Conservation (phyloP, 2,797 vertebrate genomes). For the Oryzias dopingdopingensis region DNA sequence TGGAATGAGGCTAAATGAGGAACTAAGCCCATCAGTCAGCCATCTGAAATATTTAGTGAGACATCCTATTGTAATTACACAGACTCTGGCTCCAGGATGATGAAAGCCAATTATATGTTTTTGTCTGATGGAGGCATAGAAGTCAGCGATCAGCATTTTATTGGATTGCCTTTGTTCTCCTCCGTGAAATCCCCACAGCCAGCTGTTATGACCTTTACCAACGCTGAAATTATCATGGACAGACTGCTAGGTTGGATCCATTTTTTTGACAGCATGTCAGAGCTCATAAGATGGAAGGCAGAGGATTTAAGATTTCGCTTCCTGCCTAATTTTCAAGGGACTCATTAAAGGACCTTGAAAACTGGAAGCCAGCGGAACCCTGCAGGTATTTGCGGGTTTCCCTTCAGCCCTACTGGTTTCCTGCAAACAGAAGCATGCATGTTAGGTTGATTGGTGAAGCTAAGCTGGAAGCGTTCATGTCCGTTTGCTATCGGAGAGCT, state of each 20-base stretch:
- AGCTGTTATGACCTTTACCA: slow-evolving; percentile 21
- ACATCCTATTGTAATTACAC: slow-evolving; percentile 16
- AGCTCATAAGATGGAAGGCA: slow-evolving; percentile 35
- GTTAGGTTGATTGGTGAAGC: too few relatives aligned
- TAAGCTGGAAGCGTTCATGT: too few relatives aligned
- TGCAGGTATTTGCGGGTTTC: too few relatives aligned
- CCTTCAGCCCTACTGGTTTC: too few relatives aligned
- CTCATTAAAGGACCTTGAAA: slow-evolving; percentile 46
- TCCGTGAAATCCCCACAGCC: slow-evolving; percentile 34
- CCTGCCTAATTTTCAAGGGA: slow-evolving; percentile 45
- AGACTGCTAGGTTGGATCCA: slow-evolving; percentile 16
- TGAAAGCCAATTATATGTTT: slow-evolving; percentile 12
- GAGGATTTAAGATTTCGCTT: slow-evolving; percentile 37
- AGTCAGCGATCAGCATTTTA: slow-evolving; percentile 29
- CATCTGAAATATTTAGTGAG: slow-evolving; percentile 8
- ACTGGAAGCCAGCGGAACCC: too few relatives aligned
- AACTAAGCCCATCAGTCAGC: slow-evolving; percentile 15
- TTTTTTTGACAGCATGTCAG: slow-evolving; percentile 33
- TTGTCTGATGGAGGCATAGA: slow-evolving; percentile 16
- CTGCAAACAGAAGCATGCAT: too few relatives aligned
- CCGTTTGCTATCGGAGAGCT: too few relatives aligned
- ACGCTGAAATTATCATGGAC: slow-evolving; percentile 33
- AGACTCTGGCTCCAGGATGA: slow-evolving; percentile 6
- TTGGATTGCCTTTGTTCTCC: slow-evolving; percentile 35
- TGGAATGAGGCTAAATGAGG: slow-evolving; percentile 23